phyloP scores from a whole-genome alignment of 64 coral and sea anemone species.

The Acropora tenuis region DNA sequence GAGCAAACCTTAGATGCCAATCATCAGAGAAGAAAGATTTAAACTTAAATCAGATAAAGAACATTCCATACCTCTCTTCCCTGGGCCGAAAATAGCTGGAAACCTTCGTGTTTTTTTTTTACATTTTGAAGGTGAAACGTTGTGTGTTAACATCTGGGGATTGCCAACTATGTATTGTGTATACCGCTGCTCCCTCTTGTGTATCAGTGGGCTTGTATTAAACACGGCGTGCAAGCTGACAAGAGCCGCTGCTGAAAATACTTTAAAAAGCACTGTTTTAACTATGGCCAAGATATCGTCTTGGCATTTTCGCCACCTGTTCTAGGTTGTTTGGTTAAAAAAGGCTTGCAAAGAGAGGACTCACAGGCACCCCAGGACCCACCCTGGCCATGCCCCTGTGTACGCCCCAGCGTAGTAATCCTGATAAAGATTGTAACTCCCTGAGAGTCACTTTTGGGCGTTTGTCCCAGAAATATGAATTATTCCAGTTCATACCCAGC shows the following conservation, averaged over 20 bases:
- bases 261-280: background rate
- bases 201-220: background rate
- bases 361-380: too few relatives aligned
- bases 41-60: conserved; percentile 17
- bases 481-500: too few relatives aligned
- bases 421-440: too few relatives aligned
- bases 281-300: background rate
- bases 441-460: too few relatives aligned
- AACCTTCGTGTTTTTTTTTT: conserved; percentile 27
- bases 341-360: too few relatives aligned
- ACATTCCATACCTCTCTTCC: conserved; percentile 37
- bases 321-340: background rate
- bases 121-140: conserved; percentile 39
- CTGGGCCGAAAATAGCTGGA: conserved; percentile 22
- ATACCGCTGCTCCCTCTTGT: background rate
- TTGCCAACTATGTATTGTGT: too few relatives aligned
- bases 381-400: too few relatives aligned
- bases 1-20: background rate
- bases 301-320: background rate
- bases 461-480: too few relatives aligned
- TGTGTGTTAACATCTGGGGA: background rate
- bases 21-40: background rate
- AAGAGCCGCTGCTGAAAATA: background rate
- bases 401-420: too few relatives aligned
- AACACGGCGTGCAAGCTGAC: background rate